phyloP scores from a whole-genome alignment of 53 echinoderm and acorn worm species.

The Echinarachnius parma region DNA sequence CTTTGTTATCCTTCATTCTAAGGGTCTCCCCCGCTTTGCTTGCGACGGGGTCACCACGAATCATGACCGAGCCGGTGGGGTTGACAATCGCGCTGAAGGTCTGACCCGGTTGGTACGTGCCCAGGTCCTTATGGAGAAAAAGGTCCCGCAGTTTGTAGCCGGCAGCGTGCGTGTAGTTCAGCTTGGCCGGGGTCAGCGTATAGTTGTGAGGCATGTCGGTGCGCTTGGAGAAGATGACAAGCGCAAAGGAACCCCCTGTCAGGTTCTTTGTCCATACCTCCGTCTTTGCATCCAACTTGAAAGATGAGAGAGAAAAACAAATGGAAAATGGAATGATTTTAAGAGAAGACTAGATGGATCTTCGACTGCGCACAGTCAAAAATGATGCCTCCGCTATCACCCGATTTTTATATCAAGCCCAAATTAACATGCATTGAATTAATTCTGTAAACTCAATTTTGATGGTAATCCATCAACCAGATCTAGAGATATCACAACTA shows the following conservation, averaged over 20 bases:
- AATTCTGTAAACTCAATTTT: too few relatives aligned
- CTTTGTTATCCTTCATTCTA: too few relatives aligned
- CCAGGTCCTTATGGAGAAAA: slow-evolving; percentile 65
- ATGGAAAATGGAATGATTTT: too few relatives aligned
- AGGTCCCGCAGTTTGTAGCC: slow-evolving; percentile 65
- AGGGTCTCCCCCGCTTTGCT: too few relatives aligned
- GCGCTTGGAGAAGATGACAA: slow-evolving; percentile 60
- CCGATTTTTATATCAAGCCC: too few relatives aligned
- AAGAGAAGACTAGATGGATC: too few relatives aligned
- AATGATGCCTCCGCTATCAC: too few relatives aligned
- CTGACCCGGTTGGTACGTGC: slow-evolving; percentile 45
- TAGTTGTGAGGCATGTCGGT: slow-evolving; percentile 56
- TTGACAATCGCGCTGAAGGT: slow-evolving; percentile 48
- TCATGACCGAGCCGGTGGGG: slow-evolving; percentile 70
- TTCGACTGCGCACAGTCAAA: too few relatives aligned
- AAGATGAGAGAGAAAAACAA: neutral
- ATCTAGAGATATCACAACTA: too few relatives aligned
- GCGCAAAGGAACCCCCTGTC: slow-evolving; percentile 50
- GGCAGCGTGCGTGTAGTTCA: slow-evolving; percentile 25
- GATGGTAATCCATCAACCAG: too few relatives aligned
- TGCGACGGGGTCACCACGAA: slow-evolving; percentile 54
- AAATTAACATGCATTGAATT: too few relatives aligned
- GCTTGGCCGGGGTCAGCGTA: slow-evolving; percentile 42
- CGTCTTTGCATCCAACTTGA: slow-evolving; percentile 8
- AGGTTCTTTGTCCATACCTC: slow-evolving; percentile 78